phyloP scores from a whole-genome alignment of 2,888 invertebrate species.

The Yponomeuta cagnagella region DNA sequence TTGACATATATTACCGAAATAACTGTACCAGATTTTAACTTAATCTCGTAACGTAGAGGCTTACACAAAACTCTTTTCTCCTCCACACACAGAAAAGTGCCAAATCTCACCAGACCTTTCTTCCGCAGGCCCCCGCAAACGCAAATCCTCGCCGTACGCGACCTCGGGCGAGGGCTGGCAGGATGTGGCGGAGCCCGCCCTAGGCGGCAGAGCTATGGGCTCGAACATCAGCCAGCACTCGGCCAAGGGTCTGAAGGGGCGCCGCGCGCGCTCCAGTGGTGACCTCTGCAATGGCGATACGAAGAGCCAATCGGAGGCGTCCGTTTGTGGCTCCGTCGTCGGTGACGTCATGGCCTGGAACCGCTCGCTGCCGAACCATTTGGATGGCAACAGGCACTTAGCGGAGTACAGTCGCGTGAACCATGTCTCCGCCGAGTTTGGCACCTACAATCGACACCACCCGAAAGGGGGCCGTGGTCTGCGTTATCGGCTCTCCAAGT shows the following conservation, averaged over 20 bases:
- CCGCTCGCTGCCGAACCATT: constrained; percentile 80
- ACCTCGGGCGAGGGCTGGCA: constrained; percentile 18
- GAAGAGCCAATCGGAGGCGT: constrained; percentile 66
- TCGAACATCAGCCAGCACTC: constrained; percentile 87
- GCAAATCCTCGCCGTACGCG: neutral
- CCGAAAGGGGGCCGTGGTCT: constrained; percentile 58
- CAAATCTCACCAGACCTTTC: neutral
- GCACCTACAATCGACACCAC: constrained; percentile 56
- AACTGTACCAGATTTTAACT: no score
- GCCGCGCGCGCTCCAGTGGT: constrained; percentile 83
- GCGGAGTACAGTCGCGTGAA: constrained; percentile 75
- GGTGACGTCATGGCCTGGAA: constrained; percentile 73
- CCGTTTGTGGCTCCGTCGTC: constrained; percentile 69
- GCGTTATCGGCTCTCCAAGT: constrained; percentile 65
- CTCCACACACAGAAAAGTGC: neutral
- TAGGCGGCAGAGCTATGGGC: constrained; percentile 75
- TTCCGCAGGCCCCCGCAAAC: constrained; percentile 5
- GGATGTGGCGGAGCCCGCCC: constrained; percentile 43
- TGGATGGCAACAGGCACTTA: constrained; percentile 78
- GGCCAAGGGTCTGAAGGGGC: constrained; percentile 82
- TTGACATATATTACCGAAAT: no score
- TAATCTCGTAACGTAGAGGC: no score
- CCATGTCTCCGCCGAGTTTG: constrained; percentile 66
- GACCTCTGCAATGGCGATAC: constrained; percentile 81
- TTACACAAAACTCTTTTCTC: no score